Percentiles rank a stretch among this genome's conserved stretches.
phyloP scores from a whole-genome alignment of 2,113 vertebrate genomes.

The Percina caprodes region DNA sequence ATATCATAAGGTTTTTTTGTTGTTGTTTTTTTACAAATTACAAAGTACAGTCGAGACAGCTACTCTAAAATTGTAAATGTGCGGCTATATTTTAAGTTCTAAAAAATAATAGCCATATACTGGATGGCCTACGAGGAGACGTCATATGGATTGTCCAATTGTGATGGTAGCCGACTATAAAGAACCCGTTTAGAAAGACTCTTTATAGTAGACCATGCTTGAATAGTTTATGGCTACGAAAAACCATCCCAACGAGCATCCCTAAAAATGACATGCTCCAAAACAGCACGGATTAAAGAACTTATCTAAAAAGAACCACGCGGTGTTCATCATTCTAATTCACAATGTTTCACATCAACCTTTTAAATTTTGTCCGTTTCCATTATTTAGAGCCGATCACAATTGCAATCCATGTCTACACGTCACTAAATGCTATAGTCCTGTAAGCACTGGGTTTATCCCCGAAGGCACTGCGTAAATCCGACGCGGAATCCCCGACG shows the following conservation, averaged over 20 bases:
- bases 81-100: background rate
- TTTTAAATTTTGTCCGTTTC: conserved; percentile 16
- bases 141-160: background rate
- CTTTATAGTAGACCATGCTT: background rate
- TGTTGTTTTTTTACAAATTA: background rate
- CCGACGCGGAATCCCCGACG: conserved; percentile 35
- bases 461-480: conserved; percentile 46
- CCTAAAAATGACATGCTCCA: conserved; percentile 11
- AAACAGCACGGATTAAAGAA: background rate
- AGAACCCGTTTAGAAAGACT: background rate
- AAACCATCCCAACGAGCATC: conserved; percentile 21
- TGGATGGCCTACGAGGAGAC: no score
- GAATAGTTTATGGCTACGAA: background rate
- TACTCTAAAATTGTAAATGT: background rate
- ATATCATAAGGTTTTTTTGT: no score
- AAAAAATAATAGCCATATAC: background rate
- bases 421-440: background rate
- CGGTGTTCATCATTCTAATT: background rate
- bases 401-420: conserved; percentile 2
- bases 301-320: conserved; percentile 6
- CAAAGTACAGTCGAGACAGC: background rate
- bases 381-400: conserved; percentile 13
- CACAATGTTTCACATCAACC: background rate
- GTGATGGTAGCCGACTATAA: background rate
- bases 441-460: conserved; percentile 10